Evolutionary conservation across 2,113 vertebrate species (phyloP), one percentile per base, ranked within the genome.

Genomic region (Phaethornis superciliosus): DNA sequence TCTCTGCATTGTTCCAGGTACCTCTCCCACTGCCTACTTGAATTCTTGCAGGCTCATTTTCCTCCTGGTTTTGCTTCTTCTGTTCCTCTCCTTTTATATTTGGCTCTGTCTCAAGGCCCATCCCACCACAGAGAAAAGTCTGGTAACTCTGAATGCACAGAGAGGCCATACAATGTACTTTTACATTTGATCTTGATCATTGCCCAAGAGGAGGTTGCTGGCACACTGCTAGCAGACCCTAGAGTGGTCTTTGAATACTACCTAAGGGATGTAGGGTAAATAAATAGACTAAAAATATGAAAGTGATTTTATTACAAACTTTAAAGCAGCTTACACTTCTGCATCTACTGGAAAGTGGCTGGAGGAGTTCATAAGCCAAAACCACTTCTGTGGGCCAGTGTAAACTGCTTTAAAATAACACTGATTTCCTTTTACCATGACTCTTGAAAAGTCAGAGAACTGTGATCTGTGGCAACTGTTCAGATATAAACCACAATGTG

Each of bases 191-290:
- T 70, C 47, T 40, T 71, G 44, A 13, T 33, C 0, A 0, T 4
- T 68, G 21, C 26, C 49, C 64, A 90, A 55, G 55, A 3, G 7
- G 68, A 82, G 33, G 44, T 62, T 82, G 40, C 26, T 0, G 0
- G 33, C 37, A 27, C 0, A 0, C n/a, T n/a, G 27, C 55, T 46
- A 35, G 35, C 67, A 90, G 55, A 40, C 3, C 26, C 51, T 62
- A 22, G 12, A 21, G 23, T 10, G 22, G 24, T 37, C 71, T 74
- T 24, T 58, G 35, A 60, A 27, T 15, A 27, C 49, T 51, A 22
- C 27, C 67, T 54, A 0, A 7, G 11, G 46, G 67, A 13, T 1
- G 0, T 2, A 2, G 4, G 16, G 44, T 40, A 70, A 33, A 62
- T 6, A 15, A 26, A 30, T 59, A 10, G 15, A 23, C n/a, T 63